Conservation (phyloP, 2,113 vertebrate genomes). For the Gopherus flavomarginatus region DNA sequence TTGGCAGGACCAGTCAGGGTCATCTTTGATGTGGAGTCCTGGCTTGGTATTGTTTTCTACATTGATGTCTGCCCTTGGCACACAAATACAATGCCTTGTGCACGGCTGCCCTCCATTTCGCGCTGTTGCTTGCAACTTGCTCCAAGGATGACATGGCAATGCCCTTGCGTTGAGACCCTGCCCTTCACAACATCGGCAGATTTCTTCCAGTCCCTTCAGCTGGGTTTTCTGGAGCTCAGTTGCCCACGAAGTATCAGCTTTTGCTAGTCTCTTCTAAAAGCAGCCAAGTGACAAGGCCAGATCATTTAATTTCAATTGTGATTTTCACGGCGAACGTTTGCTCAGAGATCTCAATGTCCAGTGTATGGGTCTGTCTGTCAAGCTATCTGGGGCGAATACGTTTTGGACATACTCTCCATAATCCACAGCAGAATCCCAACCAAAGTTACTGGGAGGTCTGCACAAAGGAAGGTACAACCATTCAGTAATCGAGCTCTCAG, state of each 20-base stretch:
- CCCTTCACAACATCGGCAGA: not conserved
- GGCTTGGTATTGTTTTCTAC: slow-evolving; percentile 70
- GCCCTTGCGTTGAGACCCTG: not conserved
- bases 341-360: not conserved
- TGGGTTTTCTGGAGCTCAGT: not conserved
- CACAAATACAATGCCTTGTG: not conserved
- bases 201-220: not conserved
- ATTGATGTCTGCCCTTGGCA: slow-evolving; percentile 58
- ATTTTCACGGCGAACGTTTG: not conserved
- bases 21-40: slow-evolving; percentile 69
- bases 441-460: not conserved
- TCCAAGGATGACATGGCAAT: not conserved
- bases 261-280: not conserved
- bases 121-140: not conserved
- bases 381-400: not conserved
- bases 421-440: not conserved
- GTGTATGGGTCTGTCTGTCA: fast-evolving
- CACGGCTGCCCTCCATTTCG: fast-evolving
- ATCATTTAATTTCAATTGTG: not conserved
- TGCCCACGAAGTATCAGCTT: not conserved
- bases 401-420: not conserved
- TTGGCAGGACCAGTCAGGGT: slow-evolving; percentile 73
- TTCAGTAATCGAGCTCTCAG: not conserved
- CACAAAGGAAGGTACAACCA: not conserved
- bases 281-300: not conserved